Conservation (phyloP, 1,140 invertebrate species). For the Eubasilissa regina region DNA sequence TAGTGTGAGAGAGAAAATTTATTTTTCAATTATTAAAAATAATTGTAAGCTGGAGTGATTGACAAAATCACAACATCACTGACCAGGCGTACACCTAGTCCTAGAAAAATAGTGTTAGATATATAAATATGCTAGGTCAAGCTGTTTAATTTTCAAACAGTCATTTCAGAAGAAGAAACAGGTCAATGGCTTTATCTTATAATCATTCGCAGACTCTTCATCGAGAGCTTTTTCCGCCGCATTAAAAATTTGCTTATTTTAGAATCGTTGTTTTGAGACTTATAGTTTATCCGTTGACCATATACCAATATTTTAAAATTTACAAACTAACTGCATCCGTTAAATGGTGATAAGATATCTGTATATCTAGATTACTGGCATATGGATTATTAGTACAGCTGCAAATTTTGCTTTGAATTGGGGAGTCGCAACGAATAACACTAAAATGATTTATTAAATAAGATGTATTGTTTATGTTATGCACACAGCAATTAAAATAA, state of each 20-base stretch:
- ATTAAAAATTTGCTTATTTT: neutral
- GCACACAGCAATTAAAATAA: no score
- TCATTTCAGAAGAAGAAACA: no score
- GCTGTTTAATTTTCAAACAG: no score
- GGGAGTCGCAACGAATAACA: no score
- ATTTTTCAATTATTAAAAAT: neutral
- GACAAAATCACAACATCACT: no score
- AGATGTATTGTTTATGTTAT: neutral
- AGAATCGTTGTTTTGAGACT: neutral
- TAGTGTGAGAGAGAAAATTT: neutral
- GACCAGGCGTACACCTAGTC: no score
- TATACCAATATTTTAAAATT: neutral
- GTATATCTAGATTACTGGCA: neutral
- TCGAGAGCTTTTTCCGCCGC: no score
- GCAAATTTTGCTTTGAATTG: neutral
- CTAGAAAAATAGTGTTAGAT: no score
- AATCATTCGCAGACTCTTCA: no score
- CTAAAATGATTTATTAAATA: neutral
- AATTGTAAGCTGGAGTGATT: no score
- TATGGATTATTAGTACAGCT: slow-evolving; percentile 15
- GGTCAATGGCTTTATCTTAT: no score
- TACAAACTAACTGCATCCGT: neutral
- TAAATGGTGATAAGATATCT: slow-evolving; percentile 32
- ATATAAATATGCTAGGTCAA: no score
- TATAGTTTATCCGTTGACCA: neutral